These are phyloP conservation scores for Euschistus heros DNA, from an alignment of 1,140 invertebrate genomes.

Conservation along the genomic window DNA sequence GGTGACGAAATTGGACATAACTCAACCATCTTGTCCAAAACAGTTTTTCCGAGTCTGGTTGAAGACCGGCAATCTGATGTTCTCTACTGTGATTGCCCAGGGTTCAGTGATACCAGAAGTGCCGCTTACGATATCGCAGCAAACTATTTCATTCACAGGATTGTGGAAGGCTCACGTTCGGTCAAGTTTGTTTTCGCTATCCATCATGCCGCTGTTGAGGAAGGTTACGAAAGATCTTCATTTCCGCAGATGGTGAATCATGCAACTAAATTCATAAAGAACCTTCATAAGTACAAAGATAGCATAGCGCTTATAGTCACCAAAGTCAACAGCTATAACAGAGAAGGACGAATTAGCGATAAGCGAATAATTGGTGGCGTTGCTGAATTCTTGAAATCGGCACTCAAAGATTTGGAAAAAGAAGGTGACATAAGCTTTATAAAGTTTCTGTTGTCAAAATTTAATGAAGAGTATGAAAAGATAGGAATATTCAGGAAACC, in stretches of 20 bases:
- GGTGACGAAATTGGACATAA: not conserved
- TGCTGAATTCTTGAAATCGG: not conserved
- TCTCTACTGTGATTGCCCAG: constrained; percentile 1
- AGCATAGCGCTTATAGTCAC: not conserved
- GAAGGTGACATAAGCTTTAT: not conserved
- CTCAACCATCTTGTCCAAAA: not conserved
- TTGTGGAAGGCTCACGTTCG: not conserved
- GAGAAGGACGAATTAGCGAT: not conserved
- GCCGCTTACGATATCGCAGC: not conserved
- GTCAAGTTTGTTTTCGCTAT: not conserved
- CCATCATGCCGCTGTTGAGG: not conserved
- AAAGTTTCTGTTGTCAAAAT: not conserved
- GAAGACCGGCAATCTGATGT: not conserved
- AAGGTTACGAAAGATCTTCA: not conserved
- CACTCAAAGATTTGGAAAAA: not conserved
- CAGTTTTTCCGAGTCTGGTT: not conserved
- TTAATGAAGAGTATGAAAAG: not conserved
- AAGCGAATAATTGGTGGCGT: not conserved
- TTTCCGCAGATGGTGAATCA: not conserved
- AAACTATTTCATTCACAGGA: not conserved
- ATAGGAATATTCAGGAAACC: not conserved
- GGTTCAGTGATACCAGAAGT: not conserved
- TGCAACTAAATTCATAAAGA: not conserved
- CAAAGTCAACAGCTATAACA: not conserved
- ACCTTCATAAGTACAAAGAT: not conserved